Evolutionary conservation across 2,113 vertebrate genomes (phyloP), one percentile per base, ranked within the genome.

Genomic region (Sinocyclocheilus rhinocerous): DNA sequence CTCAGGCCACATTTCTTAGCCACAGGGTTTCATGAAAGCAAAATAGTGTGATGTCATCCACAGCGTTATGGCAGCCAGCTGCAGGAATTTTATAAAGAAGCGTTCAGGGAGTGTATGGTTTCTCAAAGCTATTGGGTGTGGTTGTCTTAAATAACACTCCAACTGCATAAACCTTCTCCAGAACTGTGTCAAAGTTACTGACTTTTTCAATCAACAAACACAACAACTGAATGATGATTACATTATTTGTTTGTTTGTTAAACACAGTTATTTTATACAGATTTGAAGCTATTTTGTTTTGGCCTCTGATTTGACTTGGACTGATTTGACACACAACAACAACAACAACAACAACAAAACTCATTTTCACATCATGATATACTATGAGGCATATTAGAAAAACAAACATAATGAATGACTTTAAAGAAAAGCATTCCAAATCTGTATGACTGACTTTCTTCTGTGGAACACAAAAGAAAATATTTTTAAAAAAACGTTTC

Each of bases 81-180:
- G 78, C 67, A 84, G 45, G 76, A 76, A 57, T 85, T 63, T 48
- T 10, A 45, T 29, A 24, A 80, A 88, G 78, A 80, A 63, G 76
- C 52, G 76, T 88, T 82, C 2, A 26, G 79, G 36, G 79, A 76
- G 85, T n/a, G n/a, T 75, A 59, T 55, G 26, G 26, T 83, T 86
- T 59, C 42, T 57, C 18, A 6, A 36, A 86, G 70, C 45, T 15
- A 2, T 52, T 81, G 76, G 87, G 85, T 4, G 87, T 80, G 87
- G 85, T 18, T 45, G 39, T 88, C 12, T 84, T 65, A 76, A 36
- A 80, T n/a, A 83, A 84, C 75, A 78, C 52, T 26, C 18, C 0
- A 18, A 77, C 36, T 8, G 18, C 57, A 61, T 10, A 33, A 61
- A 33, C 39, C 55, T 24, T 76, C 57, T 50, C 7, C 50, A 76